phyloP scores from a whole-genome alignment of 2,888 invertebrate species.

The Icerya purchasi region DNA sequence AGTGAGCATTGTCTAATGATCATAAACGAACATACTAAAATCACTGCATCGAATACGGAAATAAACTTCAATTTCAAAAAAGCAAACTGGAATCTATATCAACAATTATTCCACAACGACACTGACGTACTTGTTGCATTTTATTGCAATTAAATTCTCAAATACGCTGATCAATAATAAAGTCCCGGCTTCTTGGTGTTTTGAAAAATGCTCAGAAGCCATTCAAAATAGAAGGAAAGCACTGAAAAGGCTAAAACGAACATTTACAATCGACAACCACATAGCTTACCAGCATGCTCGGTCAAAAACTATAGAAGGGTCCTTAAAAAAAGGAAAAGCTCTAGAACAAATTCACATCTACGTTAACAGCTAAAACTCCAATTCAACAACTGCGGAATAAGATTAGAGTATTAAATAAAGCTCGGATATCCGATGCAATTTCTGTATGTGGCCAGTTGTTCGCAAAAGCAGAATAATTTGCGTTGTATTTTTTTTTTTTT shows the following conservation, averaged over 20 bases:
- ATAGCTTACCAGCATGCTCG: no score
- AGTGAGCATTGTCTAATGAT: neutral
- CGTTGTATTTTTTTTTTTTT: no score
- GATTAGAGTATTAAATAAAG: neutral
- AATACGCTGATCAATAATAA: neutral
- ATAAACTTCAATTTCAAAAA: neutral
- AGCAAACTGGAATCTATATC: neutral
- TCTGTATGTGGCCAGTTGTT: neutral
- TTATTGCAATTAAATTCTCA: neutral
- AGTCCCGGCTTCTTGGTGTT: neutral
- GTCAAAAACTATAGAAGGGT: neutral
- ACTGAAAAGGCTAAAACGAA: no score
- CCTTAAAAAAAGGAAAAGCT: neutral
- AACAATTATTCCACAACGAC: neutral
- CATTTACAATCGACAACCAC: no score
- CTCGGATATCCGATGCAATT: neutral
- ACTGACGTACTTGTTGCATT: neutral
- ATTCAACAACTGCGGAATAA: neutral
- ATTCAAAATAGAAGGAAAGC: no score
- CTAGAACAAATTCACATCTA: neutral
- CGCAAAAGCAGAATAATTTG: neutral
- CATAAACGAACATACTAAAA: neutral
- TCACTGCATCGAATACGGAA: neutral
- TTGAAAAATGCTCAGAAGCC: no score
- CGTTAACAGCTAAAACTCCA: neutral